A percentile compares a stretch with the other conserved stretches of the same genome.
phyloP scores from a whole-genome alignment of 2,797 vertebrate species.

The Lepidocolaptes lacrymiger region DNA sequence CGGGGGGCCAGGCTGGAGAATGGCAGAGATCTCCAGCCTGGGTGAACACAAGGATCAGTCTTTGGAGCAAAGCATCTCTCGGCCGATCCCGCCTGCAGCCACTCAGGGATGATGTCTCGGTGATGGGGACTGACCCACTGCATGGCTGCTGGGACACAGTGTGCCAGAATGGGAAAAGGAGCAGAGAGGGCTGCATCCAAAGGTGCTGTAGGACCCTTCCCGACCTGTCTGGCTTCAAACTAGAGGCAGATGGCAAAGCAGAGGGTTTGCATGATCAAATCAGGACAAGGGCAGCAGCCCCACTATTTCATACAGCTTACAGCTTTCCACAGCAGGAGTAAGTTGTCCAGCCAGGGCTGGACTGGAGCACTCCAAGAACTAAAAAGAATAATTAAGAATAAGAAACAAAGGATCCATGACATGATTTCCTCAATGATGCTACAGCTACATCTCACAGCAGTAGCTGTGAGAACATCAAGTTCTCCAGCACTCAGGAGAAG shows the following conservation, averaged over 20 bases:
- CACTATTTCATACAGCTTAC: neutral
- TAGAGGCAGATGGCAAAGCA: neutral
- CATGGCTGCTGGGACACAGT: neutral
- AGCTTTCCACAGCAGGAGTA: neutral
- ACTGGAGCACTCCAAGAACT: neutral
- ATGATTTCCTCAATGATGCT: neutral
- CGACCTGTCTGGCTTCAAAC: neutral
- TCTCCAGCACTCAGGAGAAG: neutral
- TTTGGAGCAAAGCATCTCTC: neutral
- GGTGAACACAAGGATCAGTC: neutral
- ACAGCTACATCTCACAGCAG: neutral
- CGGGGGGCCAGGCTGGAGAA: neutral
- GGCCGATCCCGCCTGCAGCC: neutral
- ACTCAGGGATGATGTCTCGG: fast-evolving
- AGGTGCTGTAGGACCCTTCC: neutral
- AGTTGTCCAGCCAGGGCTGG: neutral
- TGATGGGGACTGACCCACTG: too few species aligned
- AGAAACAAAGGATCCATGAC: neutral
- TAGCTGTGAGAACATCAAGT: neutral
- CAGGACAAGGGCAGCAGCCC: neutral
- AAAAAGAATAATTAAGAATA: neutral
- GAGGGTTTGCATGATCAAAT: neutral
- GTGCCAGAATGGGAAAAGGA: neutral
- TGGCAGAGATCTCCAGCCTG: fast-evolving
- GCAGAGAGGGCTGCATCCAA: neutral